Base-by-base conservation (phyloP, 2,797 vertebrate genomes). In the Odontamblyopus lacepedii region DNA sequence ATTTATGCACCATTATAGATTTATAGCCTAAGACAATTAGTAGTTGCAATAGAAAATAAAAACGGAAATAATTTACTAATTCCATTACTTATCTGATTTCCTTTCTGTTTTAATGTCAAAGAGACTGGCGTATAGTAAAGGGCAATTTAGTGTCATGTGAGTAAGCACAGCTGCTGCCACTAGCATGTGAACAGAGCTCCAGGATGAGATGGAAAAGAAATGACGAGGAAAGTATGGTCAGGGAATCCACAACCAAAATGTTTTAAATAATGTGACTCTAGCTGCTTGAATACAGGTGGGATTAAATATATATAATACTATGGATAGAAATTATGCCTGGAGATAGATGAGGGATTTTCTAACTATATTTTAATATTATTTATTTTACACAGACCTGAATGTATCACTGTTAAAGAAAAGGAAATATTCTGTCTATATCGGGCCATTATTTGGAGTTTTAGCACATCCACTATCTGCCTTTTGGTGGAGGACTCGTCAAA, bases 141-240 rank as follows among this genome's bases (percentile, higher is more conserved):
- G 6, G 11, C 50, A 26, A 16, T 38, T 55, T 67, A 57, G 19
- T 2, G 1, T 73, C 60, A 51, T 70, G 50, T 67, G 15, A 60
- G 77, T 70, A 63, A 74, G 29, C 18, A 26, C 55, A 78, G 70
- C 71, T 67, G 76, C 68, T 78, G 63, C 32, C 29, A 8, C 50
- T 64, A 73, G 71, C 38, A 41, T 75, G 74, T 59, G 56, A 15
- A 15, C 57, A 6, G 1, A 73, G 78, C 74, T 80, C 78, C 72
- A 81, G 79, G 78, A 87, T 76, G 13, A 13, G 30, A 74, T 72
- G 69, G 72, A 48, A 5, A 50, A 23, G 63, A 83, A 72, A 78
- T 83, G 79, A 81, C 83, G 88, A 82, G 75, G 81, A 74, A 78
- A 74, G 56, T 82, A 27, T 32, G 27, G 23, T 23, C 23, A 23